These are phyloP conservation scores for Ellobium chinense DNA, from an alignment of 2,888 invertebrate species.

Conservation along the genomic window DNA sequence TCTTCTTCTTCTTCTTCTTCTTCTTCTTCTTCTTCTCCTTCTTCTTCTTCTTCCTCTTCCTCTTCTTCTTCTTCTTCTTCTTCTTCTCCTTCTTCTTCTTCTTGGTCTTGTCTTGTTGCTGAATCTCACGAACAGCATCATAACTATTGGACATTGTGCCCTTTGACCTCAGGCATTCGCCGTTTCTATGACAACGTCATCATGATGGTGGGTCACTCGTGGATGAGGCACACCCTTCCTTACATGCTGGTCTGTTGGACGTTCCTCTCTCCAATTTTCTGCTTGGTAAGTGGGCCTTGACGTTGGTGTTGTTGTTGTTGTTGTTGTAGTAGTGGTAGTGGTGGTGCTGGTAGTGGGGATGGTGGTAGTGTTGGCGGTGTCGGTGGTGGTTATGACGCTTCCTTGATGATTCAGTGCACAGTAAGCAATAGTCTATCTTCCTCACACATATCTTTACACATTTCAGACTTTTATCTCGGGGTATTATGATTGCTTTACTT, in stretches of 20 bases:
- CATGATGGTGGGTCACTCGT: conserved; percentile 86
- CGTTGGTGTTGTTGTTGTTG: neutral
- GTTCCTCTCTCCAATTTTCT: conserved; percentile 82
- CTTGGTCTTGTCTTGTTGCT: no score
- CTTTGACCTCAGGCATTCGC: conserved; percentile 82
- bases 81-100: no score
- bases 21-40: no score
- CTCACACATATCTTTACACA: no score
- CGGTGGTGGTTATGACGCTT: neutral
- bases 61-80: no score
- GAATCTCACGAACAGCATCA: no score
- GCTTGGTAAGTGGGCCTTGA: conserved; percentile 79
- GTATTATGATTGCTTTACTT: no score
- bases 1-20: no score
- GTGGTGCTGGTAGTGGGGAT: neutral
- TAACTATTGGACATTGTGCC: no score
- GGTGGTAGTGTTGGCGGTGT: neutral
- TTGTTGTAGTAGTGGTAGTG: neutral
- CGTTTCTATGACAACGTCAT: conserved; percentile 88
- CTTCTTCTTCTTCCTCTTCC: no score
- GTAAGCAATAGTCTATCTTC: no score
- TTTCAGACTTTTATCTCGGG: no score
- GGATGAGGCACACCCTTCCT: conserved; percentile 74
- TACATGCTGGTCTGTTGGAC: conserved; percentile 83
- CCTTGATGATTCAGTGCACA: neutral